Conservation (phyloP, 2,888 invertebrate genomes). For the Agrochola macilenta region DNA sequence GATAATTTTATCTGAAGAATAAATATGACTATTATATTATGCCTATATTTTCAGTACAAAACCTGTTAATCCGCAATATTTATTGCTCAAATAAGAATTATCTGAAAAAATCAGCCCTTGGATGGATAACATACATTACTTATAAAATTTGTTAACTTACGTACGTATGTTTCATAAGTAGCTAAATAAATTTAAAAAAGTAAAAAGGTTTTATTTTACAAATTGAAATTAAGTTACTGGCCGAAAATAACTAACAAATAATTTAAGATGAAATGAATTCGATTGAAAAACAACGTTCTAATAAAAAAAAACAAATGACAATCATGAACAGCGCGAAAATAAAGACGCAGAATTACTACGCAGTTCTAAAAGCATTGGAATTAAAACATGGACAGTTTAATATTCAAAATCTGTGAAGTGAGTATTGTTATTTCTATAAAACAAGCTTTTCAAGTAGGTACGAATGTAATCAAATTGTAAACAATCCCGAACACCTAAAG, state of each 20-base stretch:
- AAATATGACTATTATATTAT: neutral
- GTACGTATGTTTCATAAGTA: neutral
- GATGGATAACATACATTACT: neutral
- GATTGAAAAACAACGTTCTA: neutral
- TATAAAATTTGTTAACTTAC: neutral
- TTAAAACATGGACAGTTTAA: neutral
- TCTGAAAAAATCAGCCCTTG: neutral
- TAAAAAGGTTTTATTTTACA: constrained; percentile 14
- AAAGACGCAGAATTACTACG: neutral
- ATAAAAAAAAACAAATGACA: constrained; percentile 39
- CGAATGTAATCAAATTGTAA: neutral
- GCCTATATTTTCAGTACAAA: neutral
- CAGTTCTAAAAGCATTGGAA: neutral
- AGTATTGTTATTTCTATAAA: constrained; percentile 15
- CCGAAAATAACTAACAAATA: neutral
- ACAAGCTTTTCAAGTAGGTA: neutral
- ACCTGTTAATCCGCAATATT: neutral
- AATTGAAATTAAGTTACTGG: constrained; percentile 15
- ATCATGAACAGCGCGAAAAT: neutral
- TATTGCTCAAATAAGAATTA: neutral
- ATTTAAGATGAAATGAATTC: neutral
- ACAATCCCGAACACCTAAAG: constrained; percentile 22
- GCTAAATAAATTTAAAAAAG: neutral
- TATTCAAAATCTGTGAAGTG: neutral
- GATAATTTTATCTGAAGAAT: neutral